Base-by-base conservation (phyloP, 2,888 invertebrate species). In the Leucoma salicis region DNA sequence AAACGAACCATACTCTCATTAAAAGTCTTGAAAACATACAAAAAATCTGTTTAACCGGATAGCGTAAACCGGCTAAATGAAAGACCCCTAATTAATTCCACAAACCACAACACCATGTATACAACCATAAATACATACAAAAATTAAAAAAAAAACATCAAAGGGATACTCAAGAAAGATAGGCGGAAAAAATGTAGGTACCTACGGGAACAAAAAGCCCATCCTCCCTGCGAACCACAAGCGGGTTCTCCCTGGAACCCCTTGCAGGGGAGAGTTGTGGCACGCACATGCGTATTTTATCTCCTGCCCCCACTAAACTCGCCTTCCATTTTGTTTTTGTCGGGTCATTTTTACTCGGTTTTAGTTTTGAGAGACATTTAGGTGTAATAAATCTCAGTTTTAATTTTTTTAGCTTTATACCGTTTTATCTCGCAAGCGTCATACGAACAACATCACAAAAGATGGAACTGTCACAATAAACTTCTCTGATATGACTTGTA, bases 321-420 rank as follows among this genome's bases (percentile, higher is more conserved):
- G 67, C 66, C 81, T 74, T 78, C 87, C 87, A 87, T 87, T 87
- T 88, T 88, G 86, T 86, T 88, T 86, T 87, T 84, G 69, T 55
- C 48, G 52, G 49, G 47, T 58, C 52, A 49, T 63, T 65, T 62
- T 52, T 49, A 38, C 38, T 45, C 39, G 34, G 35, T 57, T 61
- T 61, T 68, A 64, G 59, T 65, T 60, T 56, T 11, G n/a, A 27
- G n/a, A 27, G 27, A 27, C 27, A 6, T n/a, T n/a, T 21, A 27
- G 18, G 3, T 18, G 3, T 18, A n/a, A n/a, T n/a, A n/a, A n/a
- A n/a, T n/a, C n/a, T n/a, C n/a, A n/a, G n/a, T n/a, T n/a, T n/a
- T n/a, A n/a, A n/a, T n/a, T n/a, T n/a, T n/a, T n/a, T n/a, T n/a
- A n/a, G n/a, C n/a, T n/a, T n/a, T n/a, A n/a, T n/a, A n/a, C n/a